Conservation (phyloP, 2,113 vertebrate species). For the Tychaedon coryphoeus region DNA sequence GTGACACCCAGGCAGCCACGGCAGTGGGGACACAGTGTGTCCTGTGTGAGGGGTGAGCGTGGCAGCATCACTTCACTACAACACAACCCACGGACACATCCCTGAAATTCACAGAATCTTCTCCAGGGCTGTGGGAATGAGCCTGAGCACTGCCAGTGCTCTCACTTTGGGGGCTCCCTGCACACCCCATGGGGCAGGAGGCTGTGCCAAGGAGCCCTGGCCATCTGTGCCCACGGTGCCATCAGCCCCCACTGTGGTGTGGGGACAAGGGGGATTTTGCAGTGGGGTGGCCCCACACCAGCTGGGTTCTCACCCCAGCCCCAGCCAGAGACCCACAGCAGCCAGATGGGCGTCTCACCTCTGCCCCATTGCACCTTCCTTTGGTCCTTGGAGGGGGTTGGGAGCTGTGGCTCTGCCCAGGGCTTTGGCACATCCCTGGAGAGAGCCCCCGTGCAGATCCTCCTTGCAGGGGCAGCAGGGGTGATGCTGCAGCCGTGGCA, state of each 20-base stretch:
- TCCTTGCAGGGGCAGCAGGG: not conserved
- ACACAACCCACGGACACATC: not conserved
- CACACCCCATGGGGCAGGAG: not conserved
- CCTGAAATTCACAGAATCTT: fast-evolving
- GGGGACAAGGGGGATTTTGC: not conserved
- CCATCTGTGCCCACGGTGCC: not conserved
- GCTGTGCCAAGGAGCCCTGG: not conserved
- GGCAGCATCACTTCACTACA: fast-evolving
- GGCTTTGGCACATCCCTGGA: not conserved
- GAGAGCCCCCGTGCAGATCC: not conserved
- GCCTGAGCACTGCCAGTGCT: not conserved
- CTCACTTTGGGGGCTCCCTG: not conserved
- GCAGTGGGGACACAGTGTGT: fast-evolving
- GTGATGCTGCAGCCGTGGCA: not conserved
- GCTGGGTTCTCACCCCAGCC: not conserved
- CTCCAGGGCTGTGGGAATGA: fast-evolving
- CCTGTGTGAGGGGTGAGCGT: fast-evolving
- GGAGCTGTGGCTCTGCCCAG: not conserved
- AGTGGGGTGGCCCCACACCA: not conserved
- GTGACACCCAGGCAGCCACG: not conserved
- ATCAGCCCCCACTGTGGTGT: fast-evolving
- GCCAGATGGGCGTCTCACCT: not conserved
- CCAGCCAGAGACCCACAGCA: not conserved
- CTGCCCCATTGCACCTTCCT: not conserved
- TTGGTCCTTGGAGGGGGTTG: not conserved